Base-by-base conservation (phyloP, 2,113 vertebrate genomes). In the Hylia prasina region DNA sequence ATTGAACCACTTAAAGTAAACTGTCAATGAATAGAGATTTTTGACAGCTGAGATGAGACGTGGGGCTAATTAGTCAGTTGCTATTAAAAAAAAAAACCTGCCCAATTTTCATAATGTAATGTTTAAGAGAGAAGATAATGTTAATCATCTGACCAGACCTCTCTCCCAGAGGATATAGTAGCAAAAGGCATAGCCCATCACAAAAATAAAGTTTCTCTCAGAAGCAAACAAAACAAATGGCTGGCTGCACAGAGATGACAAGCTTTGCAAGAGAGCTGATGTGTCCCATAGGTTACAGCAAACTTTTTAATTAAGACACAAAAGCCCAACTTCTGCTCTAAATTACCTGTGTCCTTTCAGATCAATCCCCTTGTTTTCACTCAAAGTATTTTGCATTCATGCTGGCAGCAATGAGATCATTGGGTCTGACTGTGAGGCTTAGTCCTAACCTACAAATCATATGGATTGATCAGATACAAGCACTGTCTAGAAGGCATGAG, bases 1-100 rank as follows among this genome's bases (percentile, higher is more conserved):
- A 98, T 98, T 98, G 97, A 97, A 92, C 97, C 97, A 98, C 97
- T 98, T 98, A 97, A 98, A 98, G 96, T 97, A 98, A 98, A 97
- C 97, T 97, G 97, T 97, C 98, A 98, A 93, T 96, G 97, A 95
- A 95, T 61, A 69, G 76, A 94, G 95, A 96, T 97, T 97, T 97
- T 98, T 37, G 96, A 97, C 97, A 98, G 98, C 97, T 96, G 94
- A 96, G 96, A 97, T 94, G 92, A 97, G 97, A 94, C 28, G 80
- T 69, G 78, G 79, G 84, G 95, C 96, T 98, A 98, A 98, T 98
- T 98, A 98, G 94, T 97, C 88, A 96, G 87, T 94, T 95, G 93
- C 87, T 94, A 93, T 93, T 91, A 93, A 96, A 91, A 87, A 71
- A 90, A 90, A 86, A 65, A 89, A 73, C 54, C 93, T 95, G 91